These are phyloP conservation scores for Drosophila nr. medialis DNA, from an alignment of 2,888 invertebrate genomes.

Conservation along the genomic window DNA sequence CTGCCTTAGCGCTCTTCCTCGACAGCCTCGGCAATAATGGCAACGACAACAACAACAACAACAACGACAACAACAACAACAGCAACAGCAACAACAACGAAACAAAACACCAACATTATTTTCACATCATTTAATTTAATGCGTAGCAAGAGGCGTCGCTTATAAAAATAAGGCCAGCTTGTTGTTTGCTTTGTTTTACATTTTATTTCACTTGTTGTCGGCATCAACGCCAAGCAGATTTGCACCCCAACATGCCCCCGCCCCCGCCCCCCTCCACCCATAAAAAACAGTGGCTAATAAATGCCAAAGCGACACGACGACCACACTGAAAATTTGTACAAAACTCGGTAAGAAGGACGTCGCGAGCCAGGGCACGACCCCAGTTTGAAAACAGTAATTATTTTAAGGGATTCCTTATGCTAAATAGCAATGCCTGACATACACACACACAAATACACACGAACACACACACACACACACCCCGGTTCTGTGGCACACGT, in stretches of 20 bases:
- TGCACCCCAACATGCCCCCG: background rate
- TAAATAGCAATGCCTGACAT: slow-evolving; percentile 59
- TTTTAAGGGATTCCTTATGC: slow-evolving; percentile 80
- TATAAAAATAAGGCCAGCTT: slow-evolving; percentile 44
- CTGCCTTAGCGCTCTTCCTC: slow-evolving; percentile 50
- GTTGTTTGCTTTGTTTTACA: slow-evolving; percentile 57
- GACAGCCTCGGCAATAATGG: slow-evolving; percentile 18
- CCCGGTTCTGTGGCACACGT: background rate
- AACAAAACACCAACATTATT: slow-evolving; percentile 74
- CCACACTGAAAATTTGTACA: slow-evolving; percentile 68
- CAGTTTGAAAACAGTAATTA: slow-evolving; percentile 75
- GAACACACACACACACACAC: slow-evolving; percentile 11
- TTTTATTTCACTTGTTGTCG: slow-evolving; percentile 70
- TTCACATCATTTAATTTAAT: slow-evolving; percentile 83
- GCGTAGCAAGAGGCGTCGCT: slow-evolving; percentile 51
- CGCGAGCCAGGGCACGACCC: slow-evolving; percentile 16
- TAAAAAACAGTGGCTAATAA: slow-evolving; percentile 65
- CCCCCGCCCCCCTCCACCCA: too few species aligned
- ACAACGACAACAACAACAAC: slow-evolving; percentile 7
- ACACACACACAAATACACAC: slow-evolving; percentile 22
- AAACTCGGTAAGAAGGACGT: background rate
- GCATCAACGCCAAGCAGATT: slow-evolving; percentile 19
- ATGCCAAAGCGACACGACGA: slow-evolving; percentile 60
- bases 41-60: slow-evolving; percentile 15
- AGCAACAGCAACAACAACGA: slow-evolving; percentile 23